A percentile compares a stretch with the other conserved stretches of the same genome.
Conservation (phyloP, 2,888 invertebrate genomes). For the Rugalucina vietnamica region DNA sequence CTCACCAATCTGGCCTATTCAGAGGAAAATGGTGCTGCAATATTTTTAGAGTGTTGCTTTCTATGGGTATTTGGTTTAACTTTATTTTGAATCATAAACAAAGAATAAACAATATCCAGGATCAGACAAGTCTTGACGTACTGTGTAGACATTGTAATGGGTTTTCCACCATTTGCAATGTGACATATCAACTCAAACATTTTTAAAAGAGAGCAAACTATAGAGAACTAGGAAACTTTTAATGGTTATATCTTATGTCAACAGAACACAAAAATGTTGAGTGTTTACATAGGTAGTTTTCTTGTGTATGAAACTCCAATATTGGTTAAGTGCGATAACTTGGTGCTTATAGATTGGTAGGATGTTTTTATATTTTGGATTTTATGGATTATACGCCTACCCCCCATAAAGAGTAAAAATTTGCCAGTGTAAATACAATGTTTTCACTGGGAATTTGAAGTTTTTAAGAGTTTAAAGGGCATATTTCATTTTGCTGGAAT, state of each 20-base stretch:
- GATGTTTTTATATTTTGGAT: constrained; percentile 1
- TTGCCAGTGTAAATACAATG: background rate
- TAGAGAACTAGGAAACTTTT: too few relatives aligned
- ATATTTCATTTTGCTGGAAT: constrained; percentile 1
- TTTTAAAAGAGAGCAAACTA: too few relatives aligned
- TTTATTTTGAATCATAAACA: too few relatives aligned
- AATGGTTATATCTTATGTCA: background rate
- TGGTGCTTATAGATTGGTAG: background rate
- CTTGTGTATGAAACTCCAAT: background rate
- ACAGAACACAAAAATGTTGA: background rate
- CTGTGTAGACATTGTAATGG: too few relatives aligned
- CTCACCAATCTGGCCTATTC: too few relatives aligned
- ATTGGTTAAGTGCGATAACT: background rate
- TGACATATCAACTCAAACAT: too few relatives aligned
- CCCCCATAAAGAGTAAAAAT: background rate
- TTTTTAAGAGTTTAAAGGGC: background rate
- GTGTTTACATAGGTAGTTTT: background rate
- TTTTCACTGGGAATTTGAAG: background rate
- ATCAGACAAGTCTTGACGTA: too few relatives aligned
- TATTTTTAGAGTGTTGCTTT: too few relatives aligned
- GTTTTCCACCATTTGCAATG: too few relatives aligned
- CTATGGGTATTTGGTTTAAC: too few relatives aligned
- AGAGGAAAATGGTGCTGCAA: too few relatives aligned
- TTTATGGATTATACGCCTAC: constrained; percentile 1
- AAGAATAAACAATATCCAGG: too few relatives aligned